These are phyloP conservation scores for Echinarachnius parma DNA, from an alignment of 53 echinoderm and acorn worm genomes.

Conservation along the genomic window DNA sequence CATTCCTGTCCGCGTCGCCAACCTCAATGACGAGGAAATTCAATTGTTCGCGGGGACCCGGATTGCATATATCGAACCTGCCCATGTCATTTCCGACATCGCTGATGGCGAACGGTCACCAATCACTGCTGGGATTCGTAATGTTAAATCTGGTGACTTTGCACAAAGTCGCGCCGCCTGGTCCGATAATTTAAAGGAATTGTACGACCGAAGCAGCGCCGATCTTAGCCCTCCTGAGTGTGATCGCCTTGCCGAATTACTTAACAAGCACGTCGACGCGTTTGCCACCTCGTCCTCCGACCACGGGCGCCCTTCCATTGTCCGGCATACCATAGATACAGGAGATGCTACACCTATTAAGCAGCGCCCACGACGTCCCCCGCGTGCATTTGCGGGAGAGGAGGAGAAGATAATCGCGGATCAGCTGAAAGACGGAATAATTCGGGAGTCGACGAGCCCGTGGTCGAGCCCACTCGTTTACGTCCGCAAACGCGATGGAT, in stretches of 20 bases:
- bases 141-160: no score
- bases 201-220: conserved; percentile 4
- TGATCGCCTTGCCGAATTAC: background rate
- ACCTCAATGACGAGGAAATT: conserved; percentile 33
- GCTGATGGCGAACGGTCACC: background rate
- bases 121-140: no score
- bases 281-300: conserved; percentile 47
- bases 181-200: conserved; percentile 25
- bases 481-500: conserved; percentile 58
- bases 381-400: conserved; percentile 54
- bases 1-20: conserved; percentile 55
- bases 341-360: conserved; percentile 49
- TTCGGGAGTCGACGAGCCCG: conserved; percentile 42
- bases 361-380: conserved; percentile 46
- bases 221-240: background rate
- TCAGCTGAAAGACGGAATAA: conserved; percentile 56
- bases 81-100: conserved; percentile 1
- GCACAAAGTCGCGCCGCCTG: no score
- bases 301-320: conserved; percentile 41
- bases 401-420: conserved; percentile 44
- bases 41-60: conserved; percentile 30
- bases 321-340: conserved; percentile 55
- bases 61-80: conserved; percentile 18
- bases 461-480: conserved; percentile 60
- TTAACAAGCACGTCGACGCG: conserved; percentile 10